Conservation (phyloP, 2,888 invertebrate species). For the Trilocha varians region DNA sequence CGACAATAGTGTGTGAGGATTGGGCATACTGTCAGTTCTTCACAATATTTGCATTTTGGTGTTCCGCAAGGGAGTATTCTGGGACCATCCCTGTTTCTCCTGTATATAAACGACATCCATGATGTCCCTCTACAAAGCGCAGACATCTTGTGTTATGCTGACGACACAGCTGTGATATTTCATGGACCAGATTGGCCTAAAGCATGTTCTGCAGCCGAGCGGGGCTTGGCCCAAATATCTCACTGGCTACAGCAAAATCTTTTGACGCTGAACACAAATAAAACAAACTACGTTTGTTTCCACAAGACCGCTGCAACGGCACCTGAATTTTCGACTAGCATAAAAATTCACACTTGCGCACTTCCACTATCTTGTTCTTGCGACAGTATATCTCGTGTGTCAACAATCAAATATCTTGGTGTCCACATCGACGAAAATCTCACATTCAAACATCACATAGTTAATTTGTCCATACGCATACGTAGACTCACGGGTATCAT, state of each 20-base stretch:
- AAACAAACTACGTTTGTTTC: slow-evolving; percentile 5
- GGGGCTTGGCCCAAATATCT: background rate
- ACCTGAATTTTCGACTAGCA: background rate
- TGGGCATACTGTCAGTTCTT: background rate
- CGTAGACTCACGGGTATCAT: too few relatives aligned
- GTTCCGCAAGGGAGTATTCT: slow-evolving; percentile 14
- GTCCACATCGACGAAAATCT: too few relatives aligned
- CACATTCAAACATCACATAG: too few relatives aligned
- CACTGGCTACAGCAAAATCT: slow-evolving; percentile 1
- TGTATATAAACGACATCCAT: slow-evolving; percentile 7
- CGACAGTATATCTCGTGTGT: too few relatives aligned
- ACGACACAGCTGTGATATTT: slow-evolving; percentile 7
- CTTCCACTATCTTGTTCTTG: too few relatives aligned
- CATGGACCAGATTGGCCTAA: background rate
- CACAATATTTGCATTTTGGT: slow-evolving; percentile 2
- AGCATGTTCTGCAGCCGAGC: background rate
- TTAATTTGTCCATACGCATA: too few relatives aligned
- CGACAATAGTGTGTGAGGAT: background rate
- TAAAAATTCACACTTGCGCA: background rate
- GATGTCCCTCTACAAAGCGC: background rate
- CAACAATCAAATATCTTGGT: too few relatives aligned
- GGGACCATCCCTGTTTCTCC: slow-evolving; percentile 6
- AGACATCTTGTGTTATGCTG: slow-evolving; percentile 3
- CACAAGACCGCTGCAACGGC: background rate
- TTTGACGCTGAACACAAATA: slow-evolving; percentile 4